These are phyloP conservation scores for Octodonta nipae DNA, from an alignment of 2,888 invertebrate genomes.

Conservation along the genomic window DNA sequence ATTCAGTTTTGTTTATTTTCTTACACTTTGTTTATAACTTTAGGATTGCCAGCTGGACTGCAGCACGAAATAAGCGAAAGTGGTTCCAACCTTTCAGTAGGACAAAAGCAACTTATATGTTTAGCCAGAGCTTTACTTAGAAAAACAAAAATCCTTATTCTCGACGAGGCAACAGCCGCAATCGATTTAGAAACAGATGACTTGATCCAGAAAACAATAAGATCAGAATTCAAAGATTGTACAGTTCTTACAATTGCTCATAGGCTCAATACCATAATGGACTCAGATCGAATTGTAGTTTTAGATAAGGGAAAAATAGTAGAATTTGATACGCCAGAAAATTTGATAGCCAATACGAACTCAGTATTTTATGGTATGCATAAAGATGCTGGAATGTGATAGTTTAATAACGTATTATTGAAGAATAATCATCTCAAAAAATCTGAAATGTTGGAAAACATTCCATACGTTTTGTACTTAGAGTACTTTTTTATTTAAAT, in stretches of 20 bases:
- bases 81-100: constrained; percentile 30
- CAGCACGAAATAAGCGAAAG: constrained; percentile 44
- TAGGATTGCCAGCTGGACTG: constrained; percentile 60
- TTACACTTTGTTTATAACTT: constrained; percentile 7
- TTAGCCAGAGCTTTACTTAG: constrained; percentile 36
- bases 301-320: constrained; percentile 31
- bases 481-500: too few relatives aligned
- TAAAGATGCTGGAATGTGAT: constrained; percentile 35
- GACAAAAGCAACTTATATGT: constrained; percentile 39
- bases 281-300: constrained; percentile 31
- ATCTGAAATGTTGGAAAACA: too few relatives aligned
- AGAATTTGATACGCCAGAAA: constrained; percentile 31
- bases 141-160: constrained; percentile 37
- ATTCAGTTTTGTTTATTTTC: too few relatives aligned
- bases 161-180: constrained; percentile 41
- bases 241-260: constrained; percentile 49
- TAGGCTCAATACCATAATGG: constrained; percentile 39
- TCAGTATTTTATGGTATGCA: constrained; percentile 38
- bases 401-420: too few relatives aligned
- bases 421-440: too few relatives aligned
- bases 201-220: constrained; percentile 40
- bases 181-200: constrained; percentile 42
- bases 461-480: too few relatives aligned
- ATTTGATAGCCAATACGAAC: constrained; percentile 25
- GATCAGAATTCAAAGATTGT: constrained; percentile 39